Evolutionary conservation across 2,113 vertebrate genomes (phyloP).

Genomic region (Corythornis vintsioides): DNA sequence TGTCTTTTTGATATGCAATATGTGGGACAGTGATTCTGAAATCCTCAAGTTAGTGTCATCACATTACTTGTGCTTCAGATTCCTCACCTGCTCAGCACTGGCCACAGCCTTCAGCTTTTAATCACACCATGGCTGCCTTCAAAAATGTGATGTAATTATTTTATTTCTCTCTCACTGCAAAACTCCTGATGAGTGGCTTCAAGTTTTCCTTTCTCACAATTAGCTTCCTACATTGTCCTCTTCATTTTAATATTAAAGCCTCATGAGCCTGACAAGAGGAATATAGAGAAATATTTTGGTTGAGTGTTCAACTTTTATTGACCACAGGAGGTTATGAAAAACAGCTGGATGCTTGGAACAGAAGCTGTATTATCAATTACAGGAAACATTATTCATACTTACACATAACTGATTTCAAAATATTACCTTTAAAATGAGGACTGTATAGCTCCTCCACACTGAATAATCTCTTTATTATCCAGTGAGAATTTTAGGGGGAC

Average conservation of each 20-base stretch:
- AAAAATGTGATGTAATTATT: neutral
- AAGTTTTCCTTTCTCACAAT: neutral
- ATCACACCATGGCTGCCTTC: neutral
- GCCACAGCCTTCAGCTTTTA: neutral
- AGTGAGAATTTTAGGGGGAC: neutral
- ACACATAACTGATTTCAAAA: neutral
- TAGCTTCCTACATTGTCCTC: neutral
- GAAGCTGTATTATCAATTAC: neutral
- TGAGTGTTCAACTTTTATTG: neutral
- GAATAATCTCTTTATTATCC: neutral
- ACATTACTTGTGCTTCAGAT: neutral
- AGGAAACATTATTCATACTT: neutral
- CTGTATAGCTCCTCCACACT: neutral
- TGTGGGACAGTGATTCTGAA: slow-evolving; percentile 11
- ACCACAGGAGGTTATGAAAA: neutral
- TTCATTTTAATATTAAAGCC: neutral
- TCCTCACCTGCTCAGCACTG: neutral
- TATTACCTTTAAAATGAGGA: neutral
- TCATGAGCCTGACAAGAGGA: neutral
- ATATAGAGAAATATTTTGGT: neutral
- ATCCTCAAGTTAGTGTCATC: neutral
- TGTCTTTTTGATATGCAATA: neutral
- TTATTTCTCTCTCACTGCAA: neutral
- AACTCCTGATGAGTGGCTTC: neutral
- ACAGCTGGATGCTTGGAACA: neutral